Conservation (phyloP, 2,888 invertebrate species). For the Alitta virens region DNA sequence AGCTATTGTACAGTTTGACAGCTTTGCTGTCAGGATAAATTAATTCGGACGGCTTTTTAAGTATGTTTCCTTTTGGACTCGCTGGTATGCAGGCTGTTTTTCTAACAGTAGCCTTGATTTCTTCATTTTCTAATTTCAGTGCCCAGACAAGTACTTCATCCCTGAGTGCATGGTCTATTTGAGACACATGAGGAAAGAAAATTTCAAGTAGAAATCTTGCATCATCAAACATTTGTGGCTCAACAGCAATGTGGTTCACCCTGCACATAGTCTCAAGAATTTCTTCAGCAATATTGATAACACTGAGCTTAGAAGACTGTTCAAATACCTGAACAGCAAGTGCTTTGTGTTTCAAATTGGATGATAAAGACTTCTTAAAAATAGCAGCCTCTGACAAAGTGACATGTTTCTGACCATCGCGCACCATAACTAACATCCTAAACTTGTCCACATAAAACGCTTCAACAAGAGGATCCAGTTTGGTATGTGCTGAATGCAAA, state of each 20-base stretch:
- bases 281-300: not conserved
- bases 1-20: constrained; percentile 27
- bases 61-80: constrained; percentile 26
- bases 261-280: not conserved
- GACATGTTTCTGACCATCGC: not conserved
- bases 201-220: constrained; percentile 28
- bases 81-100: constrained; percentile 31
- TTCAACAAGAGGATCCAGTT: constrained; percentile 18
- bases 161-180: constrained; percentile 15
- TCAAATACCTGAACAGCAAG: constrained; percentile 24
- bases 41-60: constrained; percentile 31
- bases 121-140: constrained; percentile 31
- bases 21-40: constrained; percentile 29
- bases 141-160: constrained; percentile 29
- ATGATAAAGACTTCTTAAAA: no score
- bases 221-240: constrained; percentile 10
- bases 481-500: not conserved
- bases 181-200: constrained; percentile 31
- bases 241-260: no score
- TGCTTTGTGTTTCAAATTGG: no score
- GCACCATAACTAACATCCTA: not conserved
- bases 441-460: constrained; percentile 11
- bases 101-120: constrained; percentile 30
- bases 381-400: not conserved
- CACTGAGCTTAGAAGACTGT: not conserved